Evolutionary conservation across 2,888 invertebrate genomes (phyloP), one percentile per base, ranked within the genome.

Genomic region (Drosophila emarginata): DNA sequence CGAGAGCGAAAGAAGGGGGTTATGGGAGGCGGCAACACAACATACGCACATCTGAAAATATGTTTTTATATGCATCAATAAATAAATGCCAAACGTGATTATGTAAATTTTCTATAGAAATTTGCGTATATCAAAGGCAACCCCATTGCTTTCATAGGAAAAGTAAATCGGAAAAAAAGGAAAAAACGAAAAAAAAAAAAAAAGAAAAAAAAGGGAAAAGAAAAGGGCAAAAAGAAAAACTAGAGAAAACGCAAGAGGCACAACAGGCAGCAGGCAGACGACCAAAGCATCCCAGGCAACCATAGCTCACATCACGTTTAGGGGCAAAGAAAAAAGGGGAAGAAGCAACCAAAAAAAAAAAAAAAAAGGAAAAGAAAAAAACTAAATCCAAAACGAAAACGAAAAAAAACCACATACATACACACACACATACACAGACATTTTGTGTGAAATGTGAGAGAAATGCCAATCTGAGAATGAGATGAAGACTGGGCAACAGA

Each of bases 1-100:
- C n/a, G n/a, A n/a, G 26, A 6, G 4, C 4, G 26, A n/a, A 37
- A 18, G 53, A 39, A n/a, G 28, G 53, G 15, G 3, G 32, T 9
- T 15, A 15, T 9, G 40, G 40, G 40, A 18, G 40, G 40, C 40
- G 15, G 18, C 9, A 45, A 45, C 9, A 45, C 40, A 45, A 36
- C 54, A 70, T 51, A 32, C 56, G 57, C 57, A 52, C 70, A 67
- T 71, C 61, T 69, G 59, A 71, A 75, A 74, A 73, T 76, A 76
- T 76, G 72, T 69, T 76, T 76, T 74, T 64, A 58, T 67, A 84
- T 80, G 84, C 84, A 74, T 86, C 84, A 86, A 85, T 85, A 86
- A 85, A 86, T 82, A 86, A 85, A 83, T 86, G 82, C 76, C 86
- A 80, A 79, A 84, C 84, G 82, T 85, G 86, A 85, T 86, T 85